Evolutionary conservation across 2,888 invertebrate genomes (phyloP), one percentile per base, ranked within the genome.

Genomic region (Eulithis testata): DNA sequence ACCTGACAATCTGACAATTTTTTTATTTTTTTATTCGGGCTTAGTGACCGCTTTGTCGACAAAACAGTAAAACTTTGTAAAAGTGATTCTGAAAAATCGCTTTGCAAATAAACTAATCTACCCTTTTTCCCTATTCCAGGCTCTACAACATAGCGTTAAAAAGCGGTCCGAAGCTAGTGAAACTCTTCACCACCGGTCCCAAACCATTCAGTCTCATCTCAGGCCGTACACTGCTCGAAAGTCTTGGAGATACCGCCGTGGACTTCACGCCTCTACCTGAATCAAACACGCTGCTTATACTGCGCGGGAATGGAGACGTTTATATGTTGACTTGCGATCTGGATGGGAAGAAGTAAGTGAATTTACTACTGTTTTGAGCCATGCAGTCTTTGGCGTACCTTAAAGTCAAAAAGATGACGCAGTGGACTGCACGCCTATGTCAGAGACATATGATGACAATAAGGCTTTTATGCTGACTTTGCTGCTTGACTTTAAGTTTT

Each of bases 271-370:
- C 86, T 0, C 78, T 83, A 1, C 89, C 88, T 0, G 85, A 85
- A 53, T 73, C 81, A 0, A 87, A 89, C 5, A 74, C 80, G 9
- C 94, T 98, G 60, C 95, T 97, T 60, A 94, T 98, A 61, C 91
- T 98, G 59, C 94, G 96, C 60, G 98, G 97, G 0, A 97, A 97
- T 82, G 98, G 98, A 1, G 96, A 97, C 73, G 95, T 98, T 6
- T 96, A 95, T 74, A 94, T 94, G 85, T 82, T 93, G 85, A 71
- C 79, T 6, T 88, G 87, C 52, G 84, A 86, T 3, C 68, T 92
- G 68, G 87, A 88, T 0, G 76, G 74, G 4, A 87, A 86, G 37
- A 84, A 81, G 92, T 91, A 54, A n/a, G 12, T 12, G 31, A 11
- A 40, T 40, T 8, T 5, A 40, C 2, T 40, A 31, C 6, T 31